Base-by-base conservation (phyloP, 2,888 invertebrate genomes). In the Eugnorisma glareosa region DNA sequence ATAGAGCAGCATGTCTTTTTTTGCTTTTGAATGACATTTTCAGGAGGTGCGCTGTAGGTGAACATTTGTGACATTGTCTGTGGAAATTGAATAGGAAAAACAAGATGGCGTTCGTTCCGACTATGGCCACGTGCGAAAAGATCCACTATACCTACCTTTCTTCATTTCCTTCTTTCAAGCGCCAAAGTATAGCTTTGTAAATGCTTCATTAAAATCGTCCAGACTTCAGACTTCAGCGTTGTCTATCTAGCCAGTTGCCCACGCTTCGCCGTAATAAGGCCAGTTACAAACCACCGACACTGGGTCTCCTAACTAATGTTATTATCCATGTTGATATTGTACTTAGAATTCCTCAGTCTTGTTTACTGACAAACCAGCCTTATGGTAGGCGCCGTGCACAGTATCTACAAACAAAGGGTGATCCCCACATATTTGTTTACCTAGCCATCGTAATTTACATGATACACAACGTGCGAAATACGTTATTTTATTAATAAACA, bases 331-430 rank as follows among this genome's bases (percentile, higher is more conserved):
- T 85, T 77, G 82, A 72, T 72, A 66, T 74, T 81, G 71, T 81
- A 68, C 40, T 83, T 40, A 54, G 51, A 70, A 83, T 85, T 70
- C 78, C 54, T 75, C 63, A 64, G 37, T 48, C 59, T 70, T 78
- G 59, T 84, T 78, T 85, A 70, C 74, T 54, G 40, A 67, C 75
- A 73, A 82, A 82, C 64, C n/a, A 37, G 43, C 72, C 57, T 66
- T 63, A 75, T 37, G 51, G 57, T 61, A 78, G 82, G 81, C 82
- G 72, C 77, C 76, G 35, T 24, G 57, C 31, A 67, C 57, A 40
- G 63, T 64, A 72, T 10, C n/a, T 40, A 40, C 64, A 64, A 82
- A 82, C 78, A 85, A 75, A 85, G 85, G 82, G 85, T 54, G 82
- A 76, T 73, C 54, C 85, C 72, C 57, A 83, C 82, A 67, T 43